These are phyloP conservation scores for Crotalus tigris DNA, from an alignment of 2,113 vertebrate species.

Conservation along the genomic window DNA sequence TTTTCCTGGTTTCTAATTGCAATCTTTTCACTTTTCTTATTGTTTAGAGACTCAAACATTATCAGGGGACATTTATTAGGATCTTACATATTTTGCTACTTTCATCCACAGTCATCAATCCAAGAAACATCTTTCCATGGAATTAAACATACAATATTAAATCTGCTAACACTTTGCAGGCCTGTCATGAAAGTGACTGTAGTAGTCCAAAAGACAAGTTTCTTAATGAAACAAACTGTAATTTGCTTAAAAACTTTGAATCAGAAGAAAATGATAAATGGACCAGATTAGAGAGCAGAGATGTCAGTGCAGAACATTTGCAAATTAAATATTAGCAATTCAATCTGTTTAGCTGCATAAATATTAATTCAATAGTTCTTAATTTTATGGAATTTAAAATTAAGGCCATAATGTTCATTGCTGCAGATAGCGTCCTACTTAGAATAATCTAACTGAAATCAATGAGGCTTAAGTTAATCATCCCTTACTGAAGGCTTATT, in stretches of 20 bases:
- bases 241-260: not conserved
- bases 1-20: not conserved
- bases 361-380: not conserved
- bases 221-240: not conserved
- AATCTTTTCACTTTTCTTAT: not conserved
- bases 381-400: not conserved
- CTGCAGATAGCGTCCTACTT: not conserved
- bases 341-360: not conserved
- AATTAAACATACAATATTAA: not conserved
- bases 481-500: not conserved
- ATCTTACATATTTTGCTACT: not conserved
- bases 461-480: not conserved
- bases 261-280: not conserved
- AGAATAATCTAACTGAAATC: not conserved
- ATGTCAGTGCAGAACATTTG: not conserved
- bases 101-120: not conserved
- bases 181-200: not conserved
- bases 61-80: not conserved
- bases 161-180: not conserved
- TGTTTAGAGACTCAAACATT: not conserved
- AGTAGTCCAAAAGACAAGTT: not conserved
- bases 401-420: not conserved
- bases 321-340: not conserved
- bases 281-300: not conserved
- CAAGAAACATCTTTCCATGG: not conserved